Conservation (phyloP, 2,113 vertebrate species). For the Hoplias malabaricus region DNA sequence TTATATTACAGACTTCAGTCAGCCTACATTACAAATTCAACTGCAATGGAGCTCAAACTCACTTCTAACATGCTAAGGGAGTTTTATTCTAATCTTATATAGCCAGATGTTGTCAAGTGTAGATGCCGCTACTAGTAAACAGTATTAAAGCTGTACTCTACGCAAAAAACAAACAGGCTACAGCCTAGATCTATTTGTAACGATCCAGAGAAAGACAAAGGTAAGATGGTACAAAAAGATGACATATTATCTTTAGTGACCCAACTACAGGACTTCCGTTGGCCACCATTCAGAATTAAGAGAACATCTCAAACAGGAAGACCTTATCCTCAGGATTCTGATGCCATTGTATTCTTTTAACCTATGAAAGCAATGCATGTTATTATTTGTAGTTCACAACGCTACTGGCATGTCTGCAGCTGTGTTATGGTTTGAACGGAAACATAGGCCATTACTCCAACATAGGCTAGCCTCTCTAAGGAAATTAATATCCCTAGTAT, state of each 20-base stretch:
- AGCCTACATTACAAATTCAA: background rate
- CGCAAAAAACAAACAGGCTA: background rate
- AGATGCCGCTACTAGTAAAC: background rate
- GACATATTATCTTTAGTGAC: background rate
- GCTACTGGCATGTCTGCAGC: background rate
- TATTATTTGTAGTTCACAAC: background rate
- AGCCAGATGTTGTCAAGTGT: background rate
- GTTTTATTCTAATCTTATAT: background rate
- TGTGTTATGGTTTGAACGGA: background rate
- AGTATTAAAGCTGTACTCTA: background rate
- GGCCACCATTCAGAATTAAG: background rate
- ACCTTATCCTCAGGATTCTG: constrained; percentile 5
- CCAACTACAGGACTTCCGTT: constrained; percentile 1
- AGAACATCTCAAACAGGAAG: constrained; percentile 25
- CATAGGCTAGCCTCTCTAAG: background rate
- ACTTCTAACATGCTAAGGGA: background rate
- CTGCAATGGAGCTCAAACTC: background rate
- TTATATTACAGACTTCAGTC: background rate
- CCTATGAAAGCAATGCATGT: background rate
- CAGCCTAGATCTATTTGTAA: background rate
- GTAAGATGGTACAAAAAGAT: background rate
- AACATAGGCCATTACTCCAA: background rate
- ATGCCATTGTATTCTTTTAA: background rate
- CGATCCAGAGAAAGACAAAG: background rate
- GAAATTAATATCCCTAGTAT: background rate